Base-by-base conservation (phyloP, 1,140 invertebrate species). In the Aradophagus sp. region DNA sequence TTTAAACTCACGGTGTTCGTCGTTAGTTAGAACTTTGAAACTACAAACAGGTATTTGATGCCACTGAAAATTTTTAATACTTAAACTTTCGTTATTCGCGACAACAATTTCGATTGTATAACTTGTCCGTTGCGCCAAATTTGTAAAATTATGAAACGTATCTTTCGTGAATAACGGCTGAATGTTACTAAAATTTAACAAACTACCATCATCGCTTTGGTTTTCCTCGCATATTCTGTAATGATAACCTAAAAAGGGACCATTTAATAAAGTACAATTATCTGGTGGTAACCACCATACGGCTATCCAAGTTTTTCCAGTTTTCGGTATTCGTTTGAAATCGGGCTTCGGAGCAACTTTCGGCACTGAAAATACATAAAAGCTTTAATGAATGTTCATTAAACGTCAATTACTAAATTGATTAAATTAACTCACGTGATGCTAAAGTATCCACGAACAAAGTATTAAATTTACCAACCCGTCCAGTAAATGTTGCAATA, bases 141-240 rank as follows among this genome's bases (percentile, higher is more conserved):
- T 36, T 7, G 67, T 70, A 8, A 70, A 70, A 58, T 70, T 70
- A 5, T 56, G 19, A 29, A 52, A 70, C 0, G 13, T 32, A 11
- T 58, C 15, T 17, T 45, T 19, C 5, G 58, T 63, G 11, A 56
- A 70, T 7, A 17, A 34, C 0, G 19, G 29, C 26, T 29, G 23
- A 0, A 32, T 32, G 11, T 56, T 13, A 19, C 19, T 35, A 8
- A 19, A 20, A 14, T 1, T 41, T n/a, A 26, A 12, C 14, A 47
- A 2, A 1, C 29, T 17, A 5, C 26, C 15, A 15, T 10, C 14
- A 4, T 5, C 6, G 17, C 23, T 48, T 14, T 50, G 42, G 13
- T 50, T 48, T 2, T 41, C 8, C 13, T 15, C 36, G 8, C 29
- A 0, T 5, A 69, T 39, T 17, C 56, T 26, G 20, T 47, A 48